Evolutionary conservation across 2,888 invertebrate genomes (phyloP).

Genomic region (Andrena trimmerana): DNA sequence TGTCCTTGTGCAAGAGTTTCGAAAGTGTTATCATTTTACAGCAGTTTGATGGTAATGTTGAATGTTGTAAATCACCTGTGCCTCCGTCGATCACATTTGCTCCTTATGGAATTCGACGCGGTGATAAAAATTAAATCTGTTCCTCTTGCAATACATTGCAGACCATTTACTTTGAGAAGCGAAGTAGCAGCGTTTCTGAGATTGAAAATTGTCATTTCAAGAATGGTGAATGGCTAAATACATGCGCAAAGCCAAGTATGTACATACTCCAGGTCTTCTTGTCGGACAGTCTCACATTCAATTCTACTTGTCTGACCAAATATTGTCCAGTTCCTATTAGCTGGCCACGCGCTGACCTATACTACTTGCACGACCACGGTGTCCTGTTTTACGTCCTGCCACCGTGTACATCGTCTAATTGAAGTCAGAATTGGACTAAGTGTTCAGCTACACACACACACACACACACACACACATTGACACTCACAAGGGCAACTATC

Average conservation of each 20-base stretch:
- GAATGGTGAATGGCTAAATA: slow-evolving; percentile 13
- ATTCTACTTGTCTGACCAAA: slow-evolving; percentile 25
- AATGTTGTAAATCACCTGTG: no score
- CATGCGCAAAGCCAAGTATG: background rate
- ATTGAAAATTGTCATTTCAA: background rate
- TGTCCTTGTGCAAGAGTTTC: background rate
- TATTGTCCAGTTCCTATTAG: background rate
- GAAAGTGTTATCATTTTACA: background rate
- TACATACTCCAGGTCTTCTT: background rate
- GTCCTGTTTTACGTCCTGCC: background rate
- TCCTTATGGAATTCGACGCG: no score
- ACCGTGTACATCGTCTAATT: background rate
- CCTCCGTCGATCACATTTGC: no score
- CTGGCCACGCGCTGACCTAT: background rate
- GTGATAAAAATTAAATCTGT: no score
- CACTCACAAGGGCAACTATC: no score
- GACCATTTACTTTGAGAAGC: no score
- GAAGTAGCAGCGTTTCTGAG: no score
- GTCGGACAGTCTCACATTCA: slow-evolving; percentile 21
- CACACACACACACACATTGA: no score
- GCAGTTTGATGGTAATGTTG: background rate
- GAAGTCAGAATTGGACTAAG: background rate
- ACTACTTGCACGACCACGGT: background rate
- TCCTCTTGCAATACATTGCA: no score
- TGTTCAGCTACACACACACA: background rate